Evolutionary conservation across 2,888 invertebrate genomes (phyloP).

Genomic region (Heteropelma amictum): DNA sequence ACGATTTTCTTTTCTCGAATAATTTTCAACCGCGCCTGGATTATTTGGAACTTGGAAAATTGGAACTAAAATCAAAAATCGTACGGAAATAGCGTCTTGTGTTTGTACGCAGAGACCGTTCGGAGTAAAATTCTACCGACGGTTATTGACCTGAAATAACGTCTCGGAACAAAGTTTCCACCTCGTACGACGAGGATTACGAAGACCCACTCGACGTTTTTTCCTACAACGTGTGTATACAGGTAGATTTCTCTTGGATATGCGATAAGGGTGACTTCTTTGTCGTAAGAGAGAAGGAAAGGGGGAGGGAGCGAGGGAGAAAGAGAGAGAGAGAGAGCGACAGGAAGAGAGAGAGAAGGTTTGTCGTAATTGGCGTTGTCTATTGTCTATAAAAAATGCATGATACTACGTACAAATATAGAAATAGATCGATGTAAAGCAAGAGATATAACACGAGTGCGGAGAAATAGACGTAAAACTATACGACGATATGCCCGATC

Average conservation of each 20-base stretch:
- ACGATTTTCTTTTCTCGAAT: no score
- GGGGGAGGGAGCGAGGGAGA: not conserved
- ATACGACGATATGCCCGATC: conserved; percentile 13
- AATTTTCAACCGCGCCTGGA: no score
- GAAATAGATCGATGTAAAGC: no score
- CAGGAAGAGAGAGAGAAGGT: not conserved
- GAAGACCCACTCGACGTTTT: conserved; percentile 48
- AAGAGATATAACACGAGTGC: not conserved
- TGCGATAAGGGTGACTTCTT: conserved; percentile 19
- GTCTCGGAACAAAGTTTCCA: conserved; percentile 22
- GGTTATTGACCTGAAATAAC: conserved; percentile 48
- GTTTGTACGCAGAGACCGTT: conserved; percentile 1
- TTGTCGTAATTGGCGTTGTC: not conserved
- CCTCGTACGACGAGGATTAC: conserved; percentile 42
- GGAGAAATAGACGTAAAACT: conserved; percentile 19
- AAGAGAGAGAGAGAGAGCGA: not conserved
- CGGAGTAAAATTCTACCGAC: conserved; percentile 21
- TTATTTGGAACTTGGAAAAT: no score
- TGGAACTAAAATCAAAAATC: not conserved
- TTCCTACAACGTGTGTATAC: not conserved
- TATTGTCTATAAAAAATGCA: conserved; percentile 21
- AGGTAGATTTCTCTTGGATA: conserved; percentile 10
- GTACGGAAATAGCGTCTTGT: conserved; percentile 15
- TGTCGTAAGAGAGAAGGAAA: not conserved
- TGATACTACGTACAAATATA: not conserved